Percentiles rank a stretch among this genome's conserved stretches.
phyloP scores from a whole-genome alignment of 1,140 invertebrate genomes.

The Triops cancriformis region DNA sequence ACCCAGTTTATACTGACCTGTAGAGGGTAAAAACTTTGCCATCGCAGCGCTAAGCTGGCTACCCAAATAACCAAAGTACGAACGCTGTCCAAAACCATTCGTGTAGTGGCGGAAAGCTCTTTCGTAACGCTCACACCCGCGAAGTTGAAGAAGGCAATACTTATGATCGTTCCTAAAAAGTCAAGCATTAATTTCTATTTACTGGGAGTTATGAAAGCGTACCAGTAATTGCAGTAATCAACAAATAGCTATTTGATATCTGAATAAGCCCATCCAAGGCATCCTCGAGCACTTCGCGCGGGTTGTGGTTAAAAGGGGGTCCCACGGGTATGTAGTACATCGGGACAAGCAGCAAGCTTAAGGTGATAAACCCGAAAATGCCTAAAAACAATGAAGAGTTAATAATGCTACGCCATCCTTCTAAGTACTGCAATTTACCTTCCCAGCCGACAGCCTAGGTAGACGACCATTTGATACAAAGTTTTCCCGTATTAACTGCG shows the following conservation, averaged over 20 bases:
- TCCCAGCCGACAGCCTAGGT: slow-evolving; percentile 81
- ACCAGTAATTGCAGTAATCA: slow-evolving; percentile 59
- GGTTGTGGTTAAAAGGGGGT: slow-evolving; percentile 65
- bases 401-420: background rate
- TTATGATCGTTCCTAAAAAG: slow-evolving; percentile 67
- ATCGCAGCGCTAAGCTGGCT: slow-evolving; percentile 59
- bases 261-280: slow-evolving; percentile 72
- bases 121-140: slow-evolving; percentile 92
- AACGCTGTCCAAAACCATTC: slow-evolving; percentile 85
- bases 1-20: slow-evolving; percentile 47
- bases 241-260: slow-evolving; percentile 55
- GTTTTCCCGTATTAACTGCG: background rate
- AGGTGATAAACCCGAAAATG: slow-evolving; percentile 72
- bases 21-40: slow-evolving; percentile 70
- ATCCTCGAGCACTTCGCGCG: slow-evolving; percentile 73
- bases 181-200: slow-evolving; percentile 15
- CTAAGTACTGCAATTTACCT: slow-evolving; percentile 45
- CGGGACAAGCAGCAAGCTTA: slow-evolving; percentile 64
- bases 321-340: slow-evolving; percentile 73
- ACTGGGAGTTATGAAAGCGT: slow-evolving; percentile 32
- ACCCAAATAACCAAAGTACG: slow-evolving; percentile 84
- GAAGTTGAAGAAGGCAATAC: slow-evolving; percentile 95
- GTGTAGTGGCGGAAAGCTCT: slow-evolving; percentile 80
- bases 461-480: slow-evolving; percentile 1
- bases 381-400: slow-evolving; percentile 42